Conservation (phyloP, 2,888 invertebrate genomes). For the Stenoptilia bipunctidactyla region DNA sequence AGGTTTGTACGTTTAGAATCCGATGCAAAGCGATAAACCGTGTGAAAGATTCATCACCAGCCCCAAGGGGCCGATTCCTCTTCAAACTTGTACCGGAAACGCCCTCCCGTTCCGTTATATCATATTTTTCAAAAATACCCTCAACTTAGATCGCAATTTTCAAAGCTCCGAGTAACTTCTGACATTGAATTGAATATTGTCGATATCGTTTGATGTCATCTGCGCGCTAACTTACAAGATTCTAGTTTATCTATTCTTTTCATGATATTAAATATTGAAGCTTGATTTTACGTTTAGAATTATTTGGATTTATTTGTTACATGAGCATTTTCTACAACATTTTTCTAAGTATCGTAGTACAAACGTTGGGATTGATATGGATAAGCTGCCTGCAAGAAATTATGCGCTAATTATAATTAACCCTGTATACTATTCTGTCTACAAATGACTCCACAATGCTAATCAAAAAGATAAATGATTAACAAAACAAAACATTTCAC, state of each 20-base stretch:
- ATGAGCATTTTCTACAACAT: too few species aligned
- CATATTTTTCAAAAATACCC: slow-evolving; percentile 61
- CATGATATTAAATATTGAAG: too few species aligned
- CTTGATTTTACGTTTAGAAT: too few species aligned
- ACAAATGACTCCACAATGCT: too few species aligned
- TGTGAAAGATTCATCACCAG: slow-evolving; percentile 65
- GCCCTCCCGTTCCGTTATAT: slow-evolving; percentile 42
- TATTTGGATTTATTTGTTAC: too few species aligned
- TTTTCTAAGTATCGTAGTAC: too few species aligned
- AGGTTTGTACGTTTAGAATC: slow-evolving; percentile 32
- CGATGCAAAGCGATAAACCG: slow-evolving; percentile 55
- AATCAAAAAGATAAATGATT: too few species aligned
- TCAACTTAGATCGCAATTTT: slow-evolving; percentile 38
- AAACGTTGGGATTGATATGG: too few species aligned
- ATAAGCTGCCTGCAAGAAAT: too few species aligned
- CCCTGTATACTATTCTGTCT: too few species aligned
- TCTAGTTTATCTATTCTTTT: neutral
- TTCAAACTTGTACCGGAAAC: slow-evolving; percentile 50
- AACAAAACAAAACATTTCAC: too few species aligned
- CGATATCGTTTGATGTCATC: slow-evolving; percentile 22
- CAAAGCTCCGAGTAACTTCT: slow-evolving; percentile 33
- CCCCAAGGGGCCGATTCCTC: slow-evolving; percentile 57
- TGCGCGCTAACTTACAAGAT: slow-evolving; percentile 4
- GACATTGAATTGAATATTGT: slow-evolving; percentile 35
- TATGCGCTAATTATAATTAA: too few species aligned